Percentiles rank a stretch among this genome's conserved stretches.
Conservation (phyloP, 2,888 invertebrate species). For the Bombylius major region DNA sequence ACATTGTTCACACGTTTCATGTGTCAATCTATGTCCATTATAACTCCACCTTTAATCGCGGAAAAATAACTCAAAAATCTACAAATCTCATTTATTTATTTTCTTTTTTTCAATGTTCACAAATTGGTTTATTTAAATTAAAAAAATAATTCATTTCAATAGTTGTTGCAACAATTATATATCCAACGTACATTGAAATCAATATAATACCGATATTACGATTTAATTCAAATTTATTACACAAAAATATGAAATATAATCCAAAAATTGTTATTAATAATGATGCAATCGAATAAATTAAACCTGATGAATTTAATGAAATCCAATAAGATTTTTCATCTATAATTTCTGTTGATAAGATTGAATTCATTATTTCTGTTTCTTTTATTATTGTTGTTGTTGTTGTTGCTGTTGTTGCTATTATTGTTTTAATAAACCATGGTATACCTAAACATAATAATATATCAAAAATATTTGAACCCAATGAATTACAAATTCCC, state of each 20-base stretch:
- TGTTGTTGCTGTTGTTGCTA: constrained; percentile 17
- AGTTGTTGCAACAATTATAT: constrained; percentile 54
- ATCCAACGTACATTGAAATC: constrained; percentile 50
- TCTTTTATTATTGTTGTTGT: too few relatives aligned
- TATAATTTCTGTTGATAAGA: too few relatives aligned
- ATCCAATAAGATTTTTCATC: constrained; percentile 35
- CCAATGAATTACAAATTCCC: constrained; percentile 68
- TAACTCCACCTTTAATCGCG: too few relatives aligned
- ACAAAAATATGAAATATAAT: constrained; percentile 50
- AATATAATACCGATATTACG: constrained; percentile 57
- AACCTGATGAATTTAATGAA: constrained; percentile 59
- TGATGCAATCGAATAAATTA: constrained; percentile 63
- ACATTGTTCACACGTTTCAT: too few relatives aligned
- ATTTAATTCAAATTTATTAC: constrained; percentile 57
- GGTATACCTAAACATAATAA: constrained; percentile 64
- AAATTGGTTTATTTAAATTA: constrained; percentile 57
- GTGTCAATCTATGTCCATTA: too few relatives aligned
- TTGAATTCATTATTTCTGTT: constrained; percentile 8
- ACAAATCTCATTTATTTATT: not conserved
- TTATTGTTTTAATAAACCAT: constrained; percentile 58
- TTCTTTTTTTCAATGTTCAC: constrained; percentile 37
- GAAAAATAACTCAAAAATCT: too few relatives aligned
- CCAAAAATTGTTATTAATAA: constrained; percentile 59
- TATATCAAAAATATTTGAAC: constrained; percentile 73
- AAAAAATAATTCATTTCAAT: constrained; percentile 69